Conservation (phyloP, 2,113 vertebrate species). For the Pelodiscus sinensis region DNA sequence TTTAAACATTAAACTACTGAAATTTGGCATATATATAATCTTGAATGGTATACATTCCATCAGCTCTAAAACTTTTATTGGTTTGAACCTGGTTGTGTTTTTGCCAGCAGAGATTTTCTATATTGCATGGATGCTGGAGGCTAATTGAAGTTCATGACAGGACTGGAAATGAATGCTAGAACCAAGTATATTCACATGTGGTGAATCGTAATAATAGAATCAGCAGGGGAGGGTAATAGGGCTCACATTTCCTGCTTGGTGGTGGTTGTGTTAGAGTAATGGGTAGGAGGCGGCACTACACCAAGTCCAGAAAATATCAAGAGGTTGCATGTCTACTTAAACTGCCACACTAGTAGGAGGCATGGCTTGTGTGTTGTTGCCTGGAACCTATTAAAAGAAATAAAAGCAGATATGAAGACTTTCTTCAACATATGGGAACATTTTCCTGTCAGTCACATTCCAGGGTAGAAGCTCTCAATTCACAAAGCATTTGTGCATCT, state of each 20-base stretch:
- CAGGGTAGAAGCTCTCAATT: conserved; percentile 9
- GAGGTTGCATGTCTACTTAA: neutral
- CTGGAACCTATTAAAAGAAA: conserved; percentile 64
- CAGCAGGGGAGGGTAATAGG: neutral
- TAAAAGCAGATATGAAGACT: conserved; percentile 47
- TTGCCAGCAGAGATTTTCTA: neutral
- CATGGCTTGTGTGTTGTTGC: neutral
- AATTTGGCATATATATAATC: neutral
- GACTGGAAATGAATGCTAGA: neutral
- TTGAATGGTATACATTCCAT: fast-evolving
- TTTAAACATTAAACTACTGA: neutral
- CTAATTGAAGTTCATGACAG: neutral
- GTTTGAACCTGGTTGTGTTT: neutral
- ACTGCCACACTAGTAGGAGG: neutral
- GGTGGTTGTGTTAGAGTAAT: neutral
- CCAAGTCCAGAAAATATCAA: neutral
- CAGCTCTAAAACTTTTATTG: neutral
- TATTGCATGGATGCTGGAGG: neutral
- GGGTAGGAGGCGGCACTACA: neutral
- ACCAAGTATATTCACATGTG: neutral
- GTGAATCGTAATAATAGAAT: neutral
- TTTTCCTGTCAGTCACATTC: conserved; percentile 55
- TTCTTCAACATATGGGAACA: conserved; percentile 55
- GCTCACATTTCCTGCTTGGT: conserved; percentile 19
- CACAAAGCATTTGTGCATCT: conserved; percentile 35